Percentiles rank a stretch among this genome's conserved stretches.
These are phyloP conservation scores for Actinia tenebrosa DNA, from an alignment of 64 coral and sea anemone genomes.

Conservation along the genomic window DNA sequence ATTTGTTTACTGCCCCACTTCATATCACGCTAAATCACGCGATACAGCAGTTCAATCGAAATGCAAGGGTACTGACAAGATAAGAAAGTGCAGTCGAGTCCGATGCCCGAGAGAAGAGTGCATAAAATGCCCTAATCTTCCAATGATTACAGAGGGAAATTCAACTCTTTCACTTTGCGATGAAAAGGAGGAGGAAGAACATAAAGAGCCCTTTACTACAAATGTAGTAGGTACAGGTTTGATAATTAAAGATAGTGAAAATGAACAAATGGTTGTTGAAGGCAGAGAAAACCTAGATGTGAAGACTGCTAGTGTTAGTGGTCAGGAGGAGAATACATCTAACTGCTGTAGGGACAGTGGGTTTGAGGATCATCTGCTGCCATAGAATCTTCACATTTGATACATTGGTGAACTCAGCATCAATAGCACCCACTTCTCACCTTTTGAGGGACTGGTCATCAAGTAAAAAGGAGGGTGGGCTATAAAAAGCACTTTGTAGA, in stretches of 20 bases:
- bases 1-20: neutral
- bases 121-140: constrained; percentile 4
- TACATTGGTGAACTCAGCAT: too few relatives aligned
- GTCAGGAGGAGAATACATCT: neutral
- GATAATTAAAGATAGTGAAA: neutral
- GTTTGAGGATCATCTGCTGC: neutral
- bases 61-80: neutral
- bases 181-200: neutral
- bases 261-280: neutral
- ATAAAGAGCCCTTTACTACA: neutral
- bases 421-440: too few relatives aligned
- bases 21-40: neutral
- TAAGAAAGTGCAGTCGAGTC: neutral
- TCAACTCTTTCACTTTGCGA: constrained; percentile 8
- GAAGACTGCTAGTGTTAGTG: neutral
- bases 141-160: constrained; percentile 2
- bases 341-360: neutral
- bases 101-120: constrained; percentile 16
- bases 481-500: too few relatives aligned
- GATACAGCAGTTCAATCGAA: neutral
- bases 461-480: too few relatives aligned
- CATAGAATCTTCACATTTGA: too few relatives aligned
- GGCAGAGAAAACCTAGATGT: neutral
- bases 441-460: too few relatives aligned
- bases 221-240: neutral